Evolutionary conservation across 2,888 invertebrate genomes (phyloP), one percentile per base, ranked within the genome.

Genomic region (Tipula vernalis): DNA sequence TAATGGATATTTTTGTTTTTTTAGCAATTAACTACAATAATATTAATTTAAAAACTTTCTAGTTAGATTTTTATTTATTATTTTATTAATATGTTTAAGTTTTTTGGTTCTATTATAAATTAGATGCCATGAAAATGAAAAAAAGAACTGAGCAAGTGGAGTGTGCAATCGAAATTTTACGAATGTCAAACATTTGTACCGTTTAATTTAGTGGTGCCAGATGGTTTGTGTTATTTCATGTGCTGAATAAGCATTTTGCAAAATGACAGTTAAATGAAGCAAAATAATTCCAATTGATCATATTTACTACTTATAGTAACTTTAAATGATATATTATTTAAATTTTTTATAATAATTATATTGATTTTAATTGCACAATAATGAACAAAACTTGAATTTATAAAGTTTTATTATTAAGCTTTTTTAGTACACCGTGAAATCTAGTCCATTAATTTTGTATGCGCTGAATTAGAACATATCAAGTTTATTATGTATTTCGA

Each of bases 81-180:
- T 71, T 28, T 71, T 71, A 71, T 18, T 12, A 28, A 71, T 84
- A 84, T 84, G 39, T 83, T 84, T n/a, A 84, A 84, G 84, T 84
- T 39, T 36, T 84, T 84, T 84, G n/a, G 41, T 39, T 41, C 84
- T 36, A 39, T 84, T 84, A 5, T 84, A 71, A 36, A 84, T n/a
- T 84, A 84, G 41, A 84, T 39, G 84, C 84, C 36, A 84, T 84
- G 84, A 84, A 84, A 84, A 84, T 41, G n/a, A 39, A 84, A 36
- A 83, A 84, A 84, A 39, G 84, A 84, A 84, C 84, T 84, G n/a
- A 39, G 84, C 84, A 84, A 84, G 39, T 84, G 84, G 84, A 84
- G 84, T 39, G 39, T 84, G 84, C 84, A 84, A 84, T 84, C 39
- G 36, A 84, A 36, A 39, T 39, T 84, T 84, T 28, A 84, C 84